phyloP scores from a whole-genome alignment of 2,113 vertebrate species.

The Alligator sinensis region DNA sequence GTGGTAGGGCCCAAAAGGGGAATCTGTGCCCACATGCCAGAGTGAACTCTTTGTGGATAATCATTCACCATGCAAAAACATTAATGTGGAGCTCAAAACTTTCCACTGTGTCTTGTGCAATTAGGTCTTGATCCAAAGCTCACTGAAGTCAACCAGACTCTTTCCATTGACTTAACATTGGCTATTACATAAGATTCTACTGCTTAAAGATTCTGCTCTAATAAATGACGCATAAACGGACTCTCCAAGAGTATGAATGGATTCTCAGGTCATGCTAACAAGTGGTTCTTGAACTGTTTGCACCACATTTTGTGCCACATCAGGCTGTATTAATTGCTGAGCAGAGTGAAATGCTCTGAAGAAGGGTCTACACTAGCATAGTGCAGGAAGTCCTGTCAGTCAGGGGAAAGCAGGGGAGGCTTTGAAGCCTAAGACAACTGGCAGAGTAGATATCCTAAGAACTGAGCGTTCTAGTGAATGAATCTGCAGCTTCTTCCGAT shows the following conservation, averaged over 20 bases:
- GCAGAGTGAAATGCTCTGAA: neutral
- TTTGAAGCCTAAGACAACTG: neutral
- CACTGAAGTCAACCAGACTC: neutral
- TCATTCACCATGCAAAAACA: conserved; percentile 22
- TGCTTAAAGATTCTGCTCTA: neutral
- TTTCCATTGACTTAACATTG: neutral
- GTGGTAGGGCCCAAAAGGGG: neutral
- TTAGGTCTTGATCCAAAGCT: conserved; percentile 41
- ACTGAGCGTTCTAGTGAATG: neutral
- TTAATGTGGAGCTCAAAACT: conserved; percentile 23
- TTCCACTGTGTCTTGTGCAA: conserved; percentile 31
- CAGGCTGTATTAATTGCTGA: neutral
- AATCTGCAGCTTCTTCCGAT: neutral
- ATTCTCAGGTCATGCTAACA: neutral
- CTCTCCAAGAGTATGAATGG: neutral
- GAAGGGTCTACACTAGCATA: neutral
- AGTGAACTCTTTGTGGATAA: neutral
- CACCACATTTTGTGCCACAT: neutral
- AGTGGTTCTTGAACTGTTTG: neutral
- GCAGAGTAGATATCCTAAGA: neutral
- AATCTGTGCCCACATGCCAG: conserved; percentile 8
- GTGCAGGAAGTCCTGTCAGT: neutral
- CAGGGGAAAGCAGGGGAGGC: neutral
- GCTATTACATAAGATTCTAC: conserved; percentile 9
- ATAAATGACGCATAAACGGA: neutral